Conservation (phyloP, 2,113 vertebrate genomes). For the Otus sunia region DNA sequence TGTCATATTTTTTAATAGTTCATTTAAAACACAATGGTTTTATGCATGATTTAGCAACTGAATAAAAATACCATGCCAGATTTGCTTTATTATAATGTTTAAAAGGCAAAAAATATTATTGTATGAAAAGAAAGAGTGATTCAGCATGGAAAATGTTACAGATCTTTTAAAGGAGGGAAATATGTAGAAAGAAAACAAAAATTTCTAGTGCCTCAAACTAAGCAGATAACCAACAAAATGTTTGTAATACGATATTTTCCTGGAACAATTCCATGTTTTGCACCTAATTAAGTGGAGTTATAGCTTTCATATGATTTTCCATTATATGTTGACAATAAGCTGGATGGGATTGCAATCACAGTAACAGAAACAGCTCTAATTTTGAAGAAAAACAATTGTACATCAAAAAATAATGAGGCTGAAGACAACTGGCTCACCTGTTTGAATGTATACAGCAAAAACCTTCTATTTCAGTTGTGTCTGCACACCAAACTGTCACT, state of each 20-base stretch:
- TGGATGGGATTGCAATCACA: not conserved
- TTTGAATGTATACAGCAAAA: not conserved
- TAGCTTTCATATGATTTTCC: not conserved
- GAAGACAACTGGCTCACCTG: not conserved
- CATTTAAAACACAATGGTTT: not conserved
- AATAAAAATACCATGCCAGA: not conserved
- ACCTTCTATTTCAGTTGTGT: not conserved
- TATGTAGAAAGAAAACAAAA: not conserved
- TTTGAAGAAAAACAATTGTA: not conserved
- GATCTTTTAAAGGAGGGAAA: not conserved
- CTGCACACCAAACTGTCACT: not conserved
- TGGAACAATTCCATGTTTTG: not conserved
- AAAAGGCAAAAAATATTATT: not conserved
- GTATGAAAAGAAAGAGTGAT: not conserved
- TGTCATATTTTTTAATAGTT: not conserved
- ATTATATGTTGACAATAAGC: not conserved
- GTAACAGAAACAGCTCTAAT: not conserved
- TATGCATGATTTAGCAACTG: not conserved
- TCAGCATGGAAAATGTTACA: not conserved
- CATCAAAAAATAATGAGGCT: not conserved
- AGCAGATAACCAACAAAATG: not conserved
- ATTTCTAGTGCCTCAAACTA: not conserved
- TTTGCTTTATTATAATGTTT: not conserved
- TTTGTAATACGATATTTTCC: not conserved
- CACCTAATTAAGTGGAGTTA: not conserved